Evolutionary conservation across 1,140 invertebrate genomes (phyloP).

Genomic region (Holcopasites calliopsidis): DNA sequence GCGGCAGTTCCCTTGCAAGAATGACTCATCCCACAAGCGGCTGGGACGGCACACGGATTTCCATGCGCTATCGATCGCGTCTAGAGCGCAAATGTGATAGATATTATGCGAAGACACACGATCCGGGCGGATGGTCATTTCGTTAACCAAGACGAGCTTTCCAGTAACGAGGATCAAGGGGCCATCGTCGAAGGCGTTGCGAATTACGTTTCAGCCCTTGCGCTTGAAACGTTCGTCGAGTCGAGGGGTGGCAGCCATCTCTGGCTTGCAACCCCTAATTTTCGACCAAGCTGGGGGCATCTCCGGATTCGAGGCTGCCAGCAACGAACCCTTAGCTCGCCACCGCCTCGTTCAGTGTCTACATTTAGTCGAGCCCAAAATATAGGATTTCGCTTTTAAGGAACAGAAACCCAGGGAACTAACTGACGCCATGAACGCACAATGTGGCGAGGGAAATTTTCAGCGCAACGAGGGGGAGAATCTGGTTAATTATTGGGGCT

Average conservation of each 20-base stretch:
- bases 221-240: background rate
- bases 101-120: conserved; percentile 17
- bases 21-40: conserved; percentile 8
- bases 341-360: background rate
- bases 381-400: background rate
- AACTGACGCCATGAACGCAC: too few species aligned
- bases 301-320: background rate
- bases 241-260: conserved; percentile 1
- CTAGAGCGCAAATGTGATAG: background rate
- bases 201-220: background rate
- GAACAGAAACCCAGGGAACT: too few species aligned
- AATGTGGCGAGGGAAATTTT: too few species aligned
- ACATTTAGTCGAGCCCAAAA: background rate
- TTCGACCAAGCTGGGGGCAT: background rate
- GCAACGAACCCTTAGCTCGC: background rate
- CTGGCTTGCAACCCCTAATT: conserved; percentile 14
- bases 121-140: background rate
- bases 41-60: background rate
- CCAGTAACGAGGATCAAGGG: background rate
- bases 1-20: background rate
- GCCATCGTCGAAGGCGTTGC: conserved; percentile 5
- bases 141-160: conserved; percentile 9
- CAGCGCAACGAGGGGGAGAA: too few species aligned
- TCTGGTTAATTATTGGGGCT: too few species aligned
- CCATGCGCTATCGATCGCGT: conserved; percentile 4